A percentile compares a stretch with the other conserved stretches of the same genome.
phyloP scores from a whole-genome alignment of 2,888 invertebrate species.

The Blastobasis adustella region DNA sequence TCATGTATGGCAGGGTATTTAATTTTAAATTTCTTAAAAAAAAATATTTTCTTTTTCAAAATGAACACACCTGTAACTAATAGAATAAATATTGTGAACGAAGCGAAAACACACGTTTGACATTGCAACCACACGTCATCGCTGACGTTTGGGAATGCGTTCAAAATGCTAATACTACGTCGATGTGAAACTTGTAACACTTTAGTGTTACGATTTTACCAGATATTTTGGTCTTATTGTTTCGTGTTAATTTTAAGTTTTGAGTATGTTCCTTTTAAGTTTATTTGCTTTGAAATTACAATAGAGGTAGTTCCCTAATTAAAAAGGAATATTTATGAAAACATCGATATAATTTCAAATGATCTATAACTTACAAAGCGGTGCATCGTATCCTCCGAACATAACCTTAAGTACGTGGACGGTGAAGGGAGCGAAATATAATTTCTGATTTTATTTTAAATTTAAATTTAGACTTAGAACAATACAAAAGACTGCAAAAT shows the following conservation, averaged over 20 bases:
- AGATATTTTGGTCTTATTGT: background rate
- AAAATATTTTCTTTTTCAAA: too few species aligned
- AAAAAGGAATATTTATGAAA: too few species aligned
- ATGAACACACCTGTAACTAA: background rate
- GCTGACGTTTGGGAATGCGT: constrained; percentile 44
- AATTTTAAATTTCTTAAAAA: too few species aligned
- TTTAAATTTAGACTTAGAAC: constrained; percentile 28
- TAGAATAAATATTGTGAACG: background rate
- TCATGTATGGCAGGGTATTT: too few species aligned
- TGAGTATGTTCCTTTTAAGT: too few species aligned
- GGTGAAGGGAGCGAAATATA: constrained; percentile 9
- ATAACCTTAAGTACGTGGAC: background rate
- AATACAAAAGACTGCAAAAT: constrained; percentile 45
- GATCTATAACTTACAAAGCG: background rate
- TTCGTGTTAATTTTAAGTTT: background rate
- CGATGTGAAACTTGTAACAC: background rate
- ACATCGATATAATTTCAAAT: too few species aligned
- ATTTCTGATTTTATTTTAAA: constrained; percentile 11
- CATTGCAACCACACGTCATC: constrained; percentile 47
- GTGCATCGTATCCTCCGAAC: background rate
- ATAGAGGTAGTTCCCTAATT: too few species aligned
- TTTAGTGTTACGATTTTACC: background rate
- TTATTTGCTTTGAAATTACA: too few species aligned
- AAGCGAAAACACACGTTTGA: constrained; percentile 9
- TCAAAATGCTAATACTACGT: constrained; percentile 19